Conservation (phyloP, 37 sponge, comb jelly and placozoan genomes). For the Trichoplax adhaerens region DNA sequence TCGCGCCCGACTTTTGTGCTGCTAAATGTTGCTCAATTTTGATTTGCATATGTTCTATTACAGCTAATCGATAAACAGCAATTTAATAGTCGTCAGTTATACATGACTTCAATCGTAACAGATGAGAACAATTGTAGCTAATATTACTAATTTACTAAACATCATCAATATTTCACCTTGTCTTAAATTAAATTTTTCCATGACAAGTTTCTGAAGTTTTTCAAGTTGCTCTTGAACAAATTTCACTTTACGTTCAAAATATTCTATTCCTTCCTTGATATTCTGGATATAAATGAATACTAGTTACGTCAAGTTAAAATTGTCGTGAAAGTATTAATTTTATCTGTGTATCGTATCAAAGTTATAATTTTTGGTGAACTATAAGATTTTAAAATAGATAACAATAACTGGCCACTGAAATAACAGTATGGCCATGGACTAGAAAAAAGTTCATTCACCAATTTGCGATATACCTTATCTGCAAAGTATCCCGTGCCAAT, state of each 20-base stretch:
- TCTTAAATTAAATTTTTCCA: constrained; percentile 63
- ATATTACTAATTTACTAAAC: no score
- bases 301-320: neutral
- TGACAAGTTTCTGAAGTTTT: constrained; percentile 43
- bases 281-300: constrained; percentile 17
- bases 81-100: no score
- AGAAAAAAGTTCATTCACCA: neutral
- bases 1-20: no score
- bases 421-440: neutral
- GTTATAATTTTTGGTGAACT: neutral
- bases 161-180: constrained; percentile 30
- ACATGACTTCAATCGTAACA: no score
- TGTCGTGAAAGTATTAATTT: neutral
- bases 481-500: constrained; percentile 93
- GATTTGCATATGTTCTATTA: no score
- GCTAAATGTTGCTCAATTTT: no score
- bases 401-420: neutral
- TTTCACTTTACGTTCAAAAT: constrained; percentile 61
- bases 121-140: no score
- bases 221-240: constrained; percentile 76
- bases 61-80: no score
- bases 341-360: neutral
- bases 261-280: constrained; percentile 37
- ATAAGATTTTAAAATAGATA: neutral
- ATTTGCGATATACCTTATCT: constrained; percentile 47